phyloP scores from a whole-genome alignment of 2,113 vertebrate species.

The Cepphus grylle region DNA sequence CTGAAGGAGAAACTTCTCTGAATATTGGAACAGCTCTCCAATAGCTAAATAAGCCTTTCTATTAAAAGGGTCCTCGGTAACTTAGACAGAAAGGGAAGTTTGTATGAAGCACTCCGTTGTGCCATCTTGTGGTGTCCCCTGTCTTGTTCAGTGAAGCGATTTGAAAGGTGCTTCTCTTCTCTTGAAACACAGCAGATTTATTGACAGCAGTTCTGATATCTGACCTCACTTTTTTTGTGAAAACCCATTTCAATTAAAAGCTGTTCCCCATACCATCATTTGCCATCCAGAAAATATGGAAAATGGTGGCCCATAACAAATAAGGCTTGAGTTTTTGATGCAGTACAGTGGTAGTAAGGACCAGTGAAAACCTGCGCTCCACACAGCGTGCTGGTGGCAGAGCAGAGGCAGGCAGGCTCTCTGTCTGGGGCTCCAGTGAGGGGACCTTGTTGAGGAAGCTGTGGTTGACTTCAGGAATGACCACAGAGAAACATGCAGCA shows the following conservation, averaged over 20 bases:
- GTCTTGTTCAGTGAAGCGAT: not conserved
- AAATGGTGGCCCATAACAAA: not conserved
- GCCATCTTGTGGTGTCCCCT: conserved; percentile 53
- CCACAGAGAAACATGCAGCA: not conserved
- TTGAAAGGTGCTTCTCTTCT: not conserved
- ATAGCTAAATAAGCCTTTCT: not conserved
- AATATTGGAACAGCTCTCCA: not conserved
- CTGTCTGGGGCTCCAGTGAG: rapidly evolving
- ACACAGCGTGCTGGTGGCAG: rapidly evolving
- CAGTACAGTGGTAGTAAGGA: not conserved
- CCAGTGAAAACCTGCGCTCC: not conserved
- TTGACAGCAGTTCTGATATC: not conserved
- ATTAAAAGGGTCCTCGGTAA: not conserved
- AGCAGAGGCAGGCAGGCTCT: not conserved
- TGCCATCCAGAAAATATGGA: not conserved
- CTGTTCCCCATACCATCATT: not conserved
- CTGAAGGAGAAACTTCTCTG: not conserved
- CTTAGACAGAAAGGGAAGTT: not conserved
- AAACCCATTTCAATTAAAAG: not conserved
- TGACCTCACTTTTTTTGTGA: not conserved
- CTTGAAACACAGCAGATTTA: not conserved
- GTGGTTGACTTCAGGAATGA: not conserved
- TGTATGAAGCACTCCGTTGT: not conserved
- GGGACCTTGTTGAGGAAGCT: not conserved
- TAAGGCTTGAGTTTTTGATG: not conserved